Conservation (phyloP, 2,797 vertebrate genomes). For the Rhinogobio ventralis region DNA sequence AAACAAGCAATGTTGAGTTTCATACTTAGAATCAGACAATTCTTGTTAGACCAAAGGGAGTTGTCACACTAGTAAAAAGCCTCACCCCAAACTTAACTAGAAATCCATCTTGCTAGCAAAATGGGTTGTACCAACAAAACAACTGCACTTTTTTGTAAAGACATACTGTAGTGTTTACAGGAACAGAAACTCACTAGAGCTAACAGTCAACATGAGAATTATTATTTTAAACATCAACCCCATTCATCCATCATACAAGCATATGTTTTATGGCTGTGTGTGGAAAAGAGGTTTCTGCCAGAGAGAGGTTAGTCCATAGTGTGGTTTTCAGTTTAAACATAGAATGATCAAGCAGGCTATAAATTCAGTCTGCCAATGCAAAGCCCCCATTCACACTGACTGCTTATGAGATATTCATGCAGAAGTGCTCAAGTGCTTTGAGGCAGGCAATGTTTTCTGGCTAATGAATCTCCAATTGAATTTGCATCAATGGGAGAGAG, state of each 20-base stretch:
- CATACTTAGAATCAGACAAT: background rate
- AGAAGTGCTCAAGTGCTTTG: conserved; percentile 31
- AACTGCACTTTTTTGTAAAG: background rate
- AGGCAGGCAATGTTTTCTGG: conserved; percentile 36
- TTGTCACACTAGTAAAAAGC: background rate
- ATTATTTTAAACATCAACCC: conserved; percentile 68
- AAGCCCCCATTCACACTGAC: conserved; percentile 46
- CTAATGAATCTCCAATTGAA: conserved; percentile 43
- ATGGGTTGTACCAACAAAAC: background rate
- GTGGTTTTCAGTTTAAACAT: conserved; percentile 4
- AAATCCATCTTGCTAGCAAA: background rate
- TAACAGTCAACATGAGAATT: conserved; percentile 58
- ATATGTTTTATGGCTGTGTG: conserved; percentile 45
- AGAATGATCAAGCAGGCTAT: conserved; percentile 17
- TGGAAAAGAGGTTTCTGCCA: conserved; percentile 9
- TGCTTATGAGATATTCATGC: conserved; percentile 59
- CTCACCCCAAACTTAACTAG: background rate
- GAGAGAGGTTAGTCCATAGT: conserved; percentile 4
- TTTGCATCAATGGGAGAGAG: conserved; percentile 27
- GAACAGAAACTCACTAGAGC: conserved; percentile 47
- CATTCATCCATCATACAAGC: conserved; percentile 66
- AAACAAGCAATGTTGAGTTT: background rate
- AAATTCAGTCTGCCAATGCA: conserved; percentile 39
- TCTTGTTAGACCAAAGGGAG: background rate
- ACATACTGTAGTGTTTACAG: background rate